Evolutionary conservation across 1,140 invertebrate genomes (phyloP).

Genomic region (Ostrea edulis): DNA sequence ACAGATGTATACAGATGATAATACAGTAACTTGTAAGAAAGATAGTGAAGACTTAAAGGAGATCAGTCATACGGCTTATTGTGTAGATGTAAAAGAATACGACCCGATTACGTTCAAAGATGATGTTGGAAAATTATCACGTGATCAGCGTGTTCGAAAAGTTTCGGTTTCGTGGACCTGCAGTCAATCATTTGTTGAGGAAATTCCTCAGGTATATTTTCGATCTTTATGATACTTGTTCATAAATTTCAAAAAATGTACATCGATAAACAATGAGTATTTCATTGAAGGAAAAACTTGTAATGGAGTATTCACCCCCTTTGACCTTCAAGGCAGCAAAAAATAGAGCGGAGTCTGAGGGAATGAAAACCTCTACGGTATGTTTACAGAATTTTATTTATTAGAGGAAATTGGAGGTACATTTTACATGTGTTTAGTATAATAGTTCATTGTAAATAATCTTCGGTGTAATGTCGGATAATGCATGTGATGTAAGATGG

Average conservation of each 20-base stretch:
- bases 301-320: background rate
- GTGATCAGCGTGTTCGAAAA: slow-evolving; percentile 8
- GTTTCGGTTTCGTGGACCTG: background rate
- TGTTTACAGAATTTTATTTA: background rate
- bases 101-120: background rate
- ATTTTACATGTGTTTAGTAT: too few species aligned
- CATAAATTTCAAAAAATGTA: background rate
- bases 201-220: background rate
- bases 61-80: background rate
- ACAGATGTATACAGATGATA: background rate
- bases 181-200: background rate
- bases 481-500: background rate
- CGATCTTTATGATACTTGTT: background rate
- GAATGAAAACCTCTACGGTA: background rate
- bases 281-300: background rate
- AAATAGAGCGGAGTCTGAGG: background rate
- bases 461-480: too few species aligned
- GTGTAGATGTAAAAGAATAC: slow-evolving; percentile 13
- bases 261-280: background rate
- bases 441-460: too few species aligned
- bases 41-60: background rate
- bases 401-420: too few species aligned
- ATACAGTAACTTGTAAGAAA: background rate
- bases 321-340: background rate
- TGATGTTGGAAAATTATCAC: background rate